Base-by-base conservation (phyloP, 2,797 vertebrate genomes). In the Carapus acus region DNA sequence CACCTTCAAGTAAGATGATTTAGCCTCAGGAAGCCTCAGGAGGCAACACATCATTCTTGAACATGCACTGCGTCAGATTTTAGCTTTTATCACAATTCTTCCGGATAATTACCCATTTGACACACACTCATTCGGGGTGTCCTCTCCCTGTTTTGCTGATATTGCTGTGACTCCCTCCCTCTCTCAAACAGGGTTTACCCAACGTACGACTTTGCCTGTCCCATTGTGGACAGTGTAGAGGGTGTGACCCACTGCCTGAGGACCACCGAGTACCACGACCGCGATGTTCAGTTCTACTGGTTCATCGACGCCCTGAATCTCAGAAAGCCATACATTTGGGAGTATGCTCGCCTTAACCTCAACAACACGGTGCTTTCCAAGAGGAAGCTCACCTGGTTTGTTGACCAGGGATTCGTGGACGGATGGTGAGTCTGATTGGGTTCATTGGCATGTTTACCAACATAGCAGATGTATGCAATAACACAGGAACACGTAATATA, bases 211-310 rank as follows among this genome's bases (percentile, higher is more conserved):
- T 99, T 99, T 29, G 96, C 96, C 67, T 99, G 96, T 71, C 96
- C 96, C 43, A 98, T 99, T 23, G 96, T 98, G 74, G 96, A 99
- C 84, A 98, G 96, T 65, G 62, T 97, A 50, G 96, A 99, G 84
- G 93, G 89, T 1, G 96, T 99, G 62, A 99, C 96, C 3, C 96
- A 99, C 17, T 96, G 96, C 4, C 83, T 99, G 14, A 90, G 96
- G 66, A 99, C 96, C 64, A 99, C 95, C 0, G 96, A 99, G 78
- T 99, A 99, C 77, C 96, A 99, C 14, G 96, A 98, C 69, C 87
- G 96, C 5, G 96, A 99, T 8, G 95, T 98, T 11, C 96, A 99
- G 53, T 99, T 92, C 75, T 99, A 98, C 66, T 98, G 96, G 96
- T 83, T 99, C 41, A 97, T 98, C 20, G 80, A 92, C 14, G 89